These are phyloP conservation scores for Drosophila littoralis DNA, from an alignment of 1,140 invertebrate species.

Conservation along the genomic window DNA sequence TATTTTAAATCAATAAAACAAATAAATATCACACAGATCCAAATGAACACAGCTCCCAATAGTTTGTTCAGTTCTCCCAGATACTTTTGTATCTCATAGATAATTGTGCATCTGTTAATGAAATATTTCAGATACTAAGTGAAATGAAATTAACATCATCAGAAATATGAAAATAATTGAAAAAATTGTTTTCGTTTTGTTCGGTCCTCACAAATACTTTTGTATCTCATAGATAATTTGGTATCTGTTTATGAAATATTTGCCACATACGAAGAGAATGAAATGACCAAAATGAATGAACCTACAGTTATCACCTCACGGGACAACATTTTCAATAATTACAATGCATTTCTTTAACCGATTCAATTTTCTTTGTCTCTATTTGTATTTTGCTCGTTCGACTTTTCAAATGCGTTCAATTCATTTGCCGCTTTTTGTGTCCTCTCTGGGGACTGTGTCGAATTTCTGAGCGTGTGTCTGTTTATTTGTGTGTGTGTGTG, in stretches of 20 bases:
- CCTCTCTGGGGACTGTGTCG: slow-evolving; percentile 6
- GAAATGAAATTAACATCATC: no score
- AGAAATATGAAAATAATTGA: no score
- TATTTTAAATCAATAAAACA: no score
- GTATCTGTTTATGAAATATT: background rate
- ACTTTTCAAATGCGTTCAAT: slow-evolving; percentile 54
- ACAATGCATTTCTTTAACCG: slow-evolving; percentile 6
- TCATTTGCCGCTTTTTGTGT: slow-evolving; percentile 58
- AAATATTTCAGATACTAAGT: background rate
- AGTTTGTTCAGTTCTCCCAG: background rate
- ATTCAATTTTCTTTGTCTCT: slow-evolving; percentile 11
- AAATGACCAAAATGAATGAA: background rate
- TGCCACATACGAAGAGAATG: background rate
- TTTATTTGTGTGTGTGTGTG: slow-evolving; percentile 17
- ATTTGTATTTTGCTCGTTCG: slow-evolving; percentile 5
- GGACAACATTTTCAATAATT: background rate
- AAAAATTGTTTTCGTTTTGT: no score
- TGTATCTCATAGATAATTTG: background rate
- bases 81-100: background rate
- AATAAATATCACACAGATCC: no score
- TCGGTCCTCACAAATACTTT: background rate
- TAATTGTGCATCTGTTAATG: background rate
- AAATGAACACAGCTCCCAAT: no score
- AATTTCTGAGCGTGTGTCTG: background rate
- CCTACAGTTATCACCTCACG: background rate